phyloP scores from a whole-genome alignment of 2,888 invertebrate species.

The Pomacea canaliculata region DNA sequence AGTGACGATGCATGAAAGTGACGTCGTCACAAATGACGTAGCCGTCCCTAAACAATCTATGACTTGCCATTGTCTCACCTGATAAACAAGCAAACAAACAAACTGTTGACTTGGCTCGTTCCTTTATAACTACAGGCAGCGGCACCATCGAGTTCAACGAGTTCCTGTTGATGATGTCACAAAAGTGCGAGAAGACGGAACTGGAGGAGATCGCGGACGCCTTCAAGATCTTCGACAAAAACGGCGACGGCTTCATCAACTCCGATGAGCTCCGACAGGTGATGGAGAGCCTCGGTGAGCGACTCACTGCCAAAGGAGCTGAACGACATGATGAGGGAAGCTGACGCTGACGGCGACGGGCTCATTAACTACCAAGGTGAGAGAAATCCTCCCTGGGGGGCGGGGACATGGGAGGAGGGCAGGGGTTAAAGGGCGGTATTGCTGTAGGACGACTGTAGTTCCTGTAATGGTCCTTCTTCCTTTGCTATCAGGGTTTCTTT shows the following conservation, averaged over 20 bases:
- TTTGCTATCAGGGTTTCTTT: too few species aligned
- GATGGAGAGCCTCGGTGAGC: constrained; percentile 40
- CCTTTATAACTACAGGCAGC: constrained; percentile 79
- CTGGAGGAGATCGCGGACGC: constrained; percentile 36
- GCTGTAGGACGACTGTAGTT: neutral
- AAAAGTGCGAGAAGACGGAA: constrained; percentile 78
- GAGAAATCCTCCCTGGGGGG: constrained; percentile 71
- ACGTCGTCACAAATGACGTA: too few species aligned
- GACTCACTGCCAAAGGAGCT: constrained; percentile 40
- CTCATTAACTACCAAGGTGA: constrained; percentile 44
- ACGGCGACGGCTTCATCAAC: constrained; percentile 41
- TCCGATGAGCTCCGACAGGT: constrained; percentile 37
- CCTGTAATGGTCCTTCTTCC: too few species aligned
- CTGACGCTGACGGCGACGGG: constrained; percentile 97
- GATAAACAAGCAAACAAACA: too few species aligned
- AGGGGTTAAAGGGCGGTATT: neutral
- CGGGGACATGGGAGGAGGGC: too few species aligned
- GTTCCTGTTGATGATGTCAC: constrained; percentile 99
- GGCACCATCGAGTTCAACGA: constrained; percentile 99
- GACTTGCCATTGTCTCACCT: too few species aligned
- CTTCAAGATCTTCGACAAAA: constrained; percentile 43
- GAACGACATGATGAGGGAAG: constrained; percentile 45
- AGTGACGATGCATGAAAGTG: too few species aligned
- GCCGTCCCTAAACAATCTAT: too few species aligned
- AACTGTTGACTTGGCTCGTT: too few species aligned